phyloP scores from a whole-genome alignment of 2,888 invertebrate genomes.

The Coleophora flavipennella region DNA sequence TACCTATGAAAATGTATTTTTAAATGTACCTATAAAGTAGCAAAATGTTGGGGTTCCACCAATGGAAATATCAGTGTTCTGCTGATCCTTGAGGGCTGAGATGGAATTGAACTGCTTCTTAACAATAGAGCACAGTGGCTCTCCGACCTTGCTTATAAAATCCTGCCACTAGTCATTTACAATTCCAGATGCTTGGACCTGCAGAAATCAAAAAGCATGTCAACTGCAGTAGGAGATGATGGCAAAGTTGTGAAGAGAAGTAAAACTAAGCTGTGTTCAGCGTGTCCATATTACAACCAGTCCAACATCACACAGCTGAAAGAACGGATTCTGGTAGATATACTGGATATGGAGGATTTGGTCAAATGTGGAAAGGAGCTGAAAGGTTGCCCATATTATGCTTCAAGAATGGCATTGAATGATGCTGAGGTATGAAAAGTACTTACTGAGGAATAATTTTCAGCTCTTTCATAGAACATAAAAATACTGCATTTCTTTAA shows the following conservation, averaged over 20 bases:
- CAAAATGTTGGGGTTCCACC: no score
- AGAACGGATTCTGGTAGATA: conserved; percentile 76
- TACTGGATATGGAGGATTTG: conserved; percentile 92
- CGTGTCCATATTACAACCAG: conserved; percentile 80
- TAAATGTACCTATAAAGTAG: no score
- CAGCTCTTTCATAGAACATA: not conserved
- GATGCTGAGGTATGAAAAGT: conserved; percentile 78
- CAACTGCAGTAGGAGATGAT: conserved; percentile 69
- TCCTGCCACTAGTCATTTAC: no score
- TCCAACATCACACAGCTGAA: conserved; percentile 75
- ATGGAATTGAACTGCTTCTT: no score
- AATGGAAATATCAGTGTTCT: no score
- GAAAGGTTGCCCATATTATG: conserved; percentile 95
- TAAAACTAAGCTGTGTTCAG: conserved; percentile 63
- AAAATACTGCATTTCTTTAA: no score
- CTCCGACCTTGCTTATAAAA: no score
- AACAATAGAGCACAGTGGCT: no score
- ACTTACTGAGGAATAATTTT: not conserved
- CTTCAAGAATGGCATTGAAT: conserved; percentile 83
- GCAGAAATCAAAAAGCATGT: conserved; percentile 76
- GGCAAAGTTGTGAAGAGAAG: conserved; percentile 77
- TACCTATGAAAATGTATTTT: no score
- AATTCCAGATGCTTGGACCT: conserved; percentile 84
- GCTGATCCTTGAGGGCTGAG: no score
- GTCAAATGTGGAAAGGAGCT: conserved; percentile 77